Conservation (phyloP, 1,140 invertebrate genomes). For the Neotoxoptera formosana region DNA sequence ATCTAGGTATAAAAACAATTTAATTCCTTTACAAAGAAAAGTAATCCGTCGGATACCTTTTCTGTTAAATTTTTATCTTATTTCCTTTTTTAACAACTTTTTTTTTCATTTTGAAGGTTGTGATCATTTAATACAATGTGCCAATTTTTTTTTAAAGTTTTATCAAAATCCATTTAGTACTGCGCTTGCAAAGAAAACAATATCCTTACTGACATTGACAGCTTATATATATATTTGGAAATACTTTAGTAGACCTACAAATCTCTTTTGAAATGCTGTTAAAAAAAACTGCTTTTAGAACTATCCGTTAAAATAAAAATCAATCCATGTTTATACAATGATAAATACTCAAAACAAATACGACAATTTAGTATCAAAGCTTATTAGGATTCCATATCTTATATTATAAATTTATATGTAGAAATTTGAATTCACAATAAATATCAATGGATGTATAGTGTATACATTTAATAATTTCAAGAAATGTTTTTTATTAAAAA, state of each 20-base stretch:
- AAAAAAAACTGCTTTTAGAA: background rate
- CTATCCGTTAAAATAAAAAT: background rate
- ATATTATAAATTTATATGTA: background rate
- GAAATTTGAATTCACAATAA: background rate
- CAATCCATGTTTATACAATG: too few species aligned
- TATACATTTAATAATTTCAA: background rate
- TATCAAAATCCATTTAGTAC: slow-evolving; percentile 26
- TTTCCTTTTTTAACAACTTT: background rate
- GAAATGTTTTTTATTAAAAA: too few species aligned
- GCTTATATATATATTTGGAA: background rate
- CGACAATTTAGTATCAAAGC: background rate
- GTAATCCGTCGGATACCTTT: background rate
- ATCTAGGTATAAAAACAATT: background rate
- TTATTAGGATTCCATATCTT: background rate
- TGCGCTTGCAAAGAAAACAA: background rate
- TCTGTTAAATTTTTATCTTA: background rate
- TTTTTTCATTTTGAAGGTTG: background rate
- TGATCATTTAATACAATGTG: background rate
- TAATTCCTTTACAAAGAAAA: background rate
- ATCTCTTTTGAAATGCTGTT: background rate
- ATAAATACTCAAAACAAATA: background rate
- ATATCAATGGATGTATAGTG: too few species aligned
- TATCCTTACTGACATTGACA: slow-evolving; percentile 11
- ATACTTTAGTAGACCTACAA: background rate
- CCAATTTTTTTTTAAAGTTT: background rate